Evolutionary conservation across 1,140 invertebrate species (phyloP), one percentile per base, ranked within the genome.

Genomic region (Drosophila parvula): DNA sequence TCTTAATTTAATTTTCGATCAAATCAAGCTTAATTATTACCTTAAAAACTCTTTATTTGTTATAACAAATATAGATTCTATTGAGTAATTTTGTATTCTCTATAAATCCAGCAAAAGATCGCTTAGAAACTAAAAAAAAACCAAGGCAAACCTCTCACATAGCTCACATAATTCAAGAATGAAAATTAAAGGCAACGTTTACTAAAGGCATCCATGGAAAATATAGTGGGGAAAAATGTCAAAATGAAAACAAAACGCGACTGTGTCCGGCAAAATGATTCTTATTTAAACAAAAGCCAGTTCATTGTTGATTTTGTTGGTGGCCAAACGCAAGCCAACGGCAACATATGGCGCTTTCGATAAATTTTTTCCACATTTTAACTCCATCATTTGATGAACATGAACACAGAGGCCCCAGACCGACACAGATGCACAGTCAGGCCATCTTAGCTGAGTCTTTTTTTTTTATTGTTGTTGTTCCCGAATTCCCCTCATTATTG

Each of bases 241-340:
- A 48, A 44, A 48, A 50, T 51, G 55, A 77, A 78, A 75, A 79
- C 59, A 78, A 82, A 78, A 60, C 68, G 79, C 67, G 70, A 9
- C 45, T 47, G 64, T 50, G 50, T 53, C 57, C 50, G 50, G 41
- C 65, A 74, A 71, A 71, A 65, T 65, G 44, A 74, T 75, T 82
- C 78, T 85, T 79, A 78, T 81, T 85, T 81, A 78, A 57, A 78
- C 63, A 75, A 65, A 76, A 69, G 69, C 59, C 56, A 48, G 65
- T 28, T 62, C 74, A 88, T 80, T 88, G 77, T 88, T 88, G 73
- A 83, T 83, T 82, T 79, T 88, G 34, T 88, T 82, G 84, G 84
- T 80, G 84, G 80, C 79, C 83, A 88, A 86, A 86, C 82, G 81
- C 78, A 88, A 82, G 78, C 55, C 55, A 44, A 53, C 32, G 78